Base-by-base conservation (phyloP, 2,888 invertebrate genomes). In the Papilio protenor region DNA sequence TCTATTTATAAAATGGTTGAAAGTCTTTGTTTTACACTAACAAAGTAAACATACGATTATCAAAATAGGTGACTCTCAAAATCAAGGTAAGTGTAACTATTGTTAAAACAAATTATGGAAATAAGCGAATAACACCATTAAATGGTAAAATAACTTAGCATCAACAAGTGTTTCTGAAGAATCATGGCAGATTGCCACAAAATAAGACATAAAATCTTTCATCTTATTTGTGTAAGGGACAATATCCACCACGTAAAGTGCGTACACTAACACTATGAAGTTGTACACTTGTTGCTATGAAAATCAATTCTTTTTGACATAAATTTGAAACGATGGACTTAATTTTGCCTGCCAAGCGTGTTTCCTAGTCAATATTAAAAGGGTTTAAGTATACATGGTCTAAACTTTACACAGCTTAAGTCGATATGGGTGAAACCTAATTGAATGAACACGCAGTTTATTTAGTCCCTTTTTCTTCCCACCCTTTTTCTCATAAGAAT, bases 191-290 rank as follows among this genome's bases (percentile, higher is more conserved):
- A 64, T 64, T 64, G 33, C 61, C 33, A 64, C 6, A 23, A 59
- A 23, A 59, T 16, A 61, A 27, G 61, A 27, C 27, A 61, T 27
- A 64, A 64, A 64, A 64, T 64, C 27, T 64, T 64, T 64, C 27
- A 33, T 33, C 16, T 64, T 14, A 27, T 61, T 61, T 61, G 61
- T 27, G 27, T 40, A 55, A 1, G 16, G n/a, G 21, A 61, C 27
- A 27, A 16, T 21, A 64, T 27, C 11, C 18, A 21, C 57, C 57
- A 27, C 21, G 18, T 55, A 59, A 59, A 64, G 8, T 64, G 61
- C 33, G 27, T 64, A 64, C 27, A 52, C 23, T 33, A 16, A 64
- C 16, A 27, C 14, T 59, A 21, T 12, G 59, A 59, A 55, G 3
- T 6, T 55, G 8, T 33, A 33, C 57, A 61, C 61, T 61, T 61